Evolutionary conservation across 2,113 vertebrate genomes (phyloP).

Genomic region (Abramis brama): DNA sequence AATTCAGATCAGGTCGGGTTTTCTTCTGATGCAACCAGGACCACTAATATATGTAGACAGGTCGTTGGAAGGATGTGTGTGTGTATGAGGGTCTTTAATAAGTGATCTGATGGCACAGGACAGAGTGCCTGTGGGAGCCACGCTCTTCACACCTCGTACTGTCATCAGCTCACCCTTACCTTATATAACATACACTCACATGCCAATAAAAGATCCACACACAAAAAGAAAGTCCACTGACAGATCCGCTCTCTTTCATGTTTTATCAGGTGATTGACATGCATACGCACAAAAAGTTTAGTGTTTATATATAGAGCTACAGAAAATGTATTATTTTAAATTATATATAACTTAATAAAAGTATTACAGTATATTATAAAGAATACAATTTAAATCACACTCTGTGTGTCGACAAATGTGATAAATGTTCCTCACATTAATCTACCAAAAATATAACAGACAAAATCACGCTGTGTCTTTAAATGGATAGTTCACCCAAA

Average conservation of each 20-base stretch:
- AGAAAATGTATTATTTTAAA: too few relatives aligned
- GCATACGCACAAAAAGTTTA: not conserved
- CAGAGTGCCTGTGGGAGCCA: slow-evolving; percentile 30
- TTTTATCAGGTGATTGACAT: not conserved
- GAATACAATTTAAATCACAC: too few relatives aligned
- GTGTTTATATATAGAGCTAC: not conserved
- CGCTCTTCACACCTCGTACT: slow-evolving; percentile 40
- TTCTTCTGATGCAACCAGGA: not conserved
- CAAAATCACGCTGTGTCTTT: not conserved
- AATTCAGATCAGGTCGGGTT: slow-evolving; percentile 20
- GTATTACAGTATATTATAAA: too few relatives aligned
- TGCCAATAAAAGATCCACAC: not conserved
- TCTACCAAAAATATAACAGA: not conserved
- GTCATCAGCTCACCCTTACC: slow-evolving; percentile 33
- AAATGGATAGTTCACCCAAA: too few relatives aligned
- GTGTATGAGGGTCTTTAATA: slow-evolving; percentile 31
- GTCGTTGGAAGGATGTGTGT: slow-evolving; percentile 4
- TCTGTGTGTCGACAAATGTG: not conserved
- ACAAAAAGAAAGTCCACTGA: not conserved
- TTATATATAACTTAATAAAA: too few relatives aligned
- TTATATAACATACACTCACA: slow-evolving; percentile 39
- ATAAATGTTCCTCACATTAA: not conserved
- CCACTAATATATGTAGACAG: slow-evolving; percentile 34
- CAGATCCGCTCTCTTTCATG: not conserved
- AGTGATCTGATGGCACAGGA: slow-evolving; percentile 45